Evolutionary conservation across 2,888 invertebrate genomes (phyloP).

Genomic region (Amiota mariae): DNA sequence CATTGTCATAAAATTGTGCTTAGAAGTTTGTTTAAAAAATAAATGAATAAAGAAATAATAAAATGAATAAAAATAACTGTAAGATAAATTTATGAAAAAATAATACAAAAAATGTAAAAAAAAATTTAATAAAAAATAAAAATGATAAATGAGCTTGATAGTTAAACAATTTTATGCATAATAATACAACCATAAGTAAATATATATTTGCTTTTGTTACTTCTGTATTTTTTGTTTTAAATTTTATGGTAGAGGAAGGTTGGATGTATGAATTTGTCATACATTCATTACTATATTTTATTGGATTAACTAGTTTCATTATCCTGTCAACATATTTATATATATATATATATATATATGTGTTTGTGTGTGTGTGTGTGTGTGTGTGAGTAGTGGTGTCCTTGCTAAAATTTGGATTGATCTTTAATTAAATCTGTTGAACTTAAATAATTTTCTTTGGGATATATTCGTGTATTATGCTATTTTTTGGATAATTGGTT

Average conservation of each 20-base stretch:
- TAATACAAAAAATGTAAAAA: slow-evolving; percentile 58
- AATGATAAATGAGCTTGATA: slow-evolving; percentile 34
- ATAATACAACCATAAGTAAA: slow-evolving; percentile 54
- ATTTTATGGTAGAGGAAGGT: too few species aligned
- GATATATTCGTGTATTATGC: slow-evolving; percentile 40
- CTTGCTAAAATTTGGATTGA: too few species aligned
- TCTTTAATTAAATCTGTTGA: slow-evolving; percentile 14
- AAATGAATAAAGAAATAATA: neutral
- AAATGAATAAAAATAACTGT: slow-evolving; percentile 20
- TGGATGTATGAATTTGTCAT: too few species aligned
- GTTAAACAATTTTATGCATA: too few species aligned
- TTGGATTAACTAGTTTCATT: slow-evolving; percentile 1
- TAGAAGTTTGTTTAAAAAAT: neutral
- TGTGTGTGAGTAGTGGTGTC: slow-evolving; percentile 30
- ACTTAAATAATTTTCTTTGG: slow-evolving; percentile 48
- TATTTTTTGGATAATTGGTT: slow-evolving; percentile 37
- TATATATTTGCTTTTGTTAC: slow-evolving; percentile 32
- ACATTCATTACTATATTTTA: slow-evolving; percentile 14
- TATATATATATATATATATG: slow-evolving; percentile 61
- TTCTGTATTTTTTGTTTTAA: neutral
- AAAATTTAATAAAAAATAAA: slow-evolving; percentile 45
- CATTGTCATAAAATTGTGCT: neutral
- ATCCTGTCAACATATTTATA: slow-evolving; percentile 31
- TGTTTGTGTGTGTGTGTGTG: slow-evolving; percentile 39
- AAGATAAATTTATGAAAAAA: slow-evolving; percentile 45